A percentile compares a stretch with the other conserved stretches of the same genome.
These are phyloP conservation scores for Caenorhabditis drosophilae DNA, from an alignment of 2,888 invertebrate species.

Conservation along the genomic window DNA sequence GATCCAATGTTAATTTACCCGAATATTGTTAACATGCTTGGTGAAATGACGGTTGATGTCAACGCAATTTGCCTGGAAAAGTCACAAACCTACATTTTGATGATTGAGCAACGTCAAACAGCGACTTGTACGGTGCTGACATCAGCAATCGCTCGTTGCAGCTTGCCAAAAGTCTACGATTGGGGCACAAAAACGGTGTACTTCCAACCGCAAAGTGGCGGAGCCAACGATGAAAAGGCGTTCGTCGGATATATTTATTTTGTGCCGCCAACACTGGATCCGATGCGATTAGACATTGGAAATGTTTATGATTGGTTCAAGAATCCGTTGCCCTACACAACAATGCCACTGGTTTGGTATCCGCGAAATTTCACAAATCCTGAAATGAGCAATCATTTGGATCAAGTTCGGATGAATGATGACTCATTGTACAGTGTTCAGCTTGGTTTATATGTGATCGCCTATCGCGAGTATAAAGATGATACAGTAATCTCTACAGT, in stretches of 20 bases:
- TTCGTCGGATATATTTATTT: conserved; percentile 69
- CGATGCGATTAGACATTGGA: conserved; percentile 67
- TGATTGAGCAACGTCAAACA: conserved; percentile 65
- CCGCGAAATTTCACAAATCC: conserved; percentile 69
- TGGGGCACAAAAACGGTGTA: conserved; percentile 69
- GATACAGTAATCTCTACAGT: conserved; percentile 41
- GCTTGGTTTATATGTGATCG: conserved; percentile 65
- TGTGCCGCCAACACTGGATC: conserved; percentile 68
- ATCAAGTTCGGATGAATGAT: conserved; percentile 57
- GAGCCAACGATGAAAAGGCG: conserved; percentile 66
- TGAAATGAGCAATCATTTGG: conserved; percentile 40
- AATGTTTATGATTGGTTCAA: conserved; percentile 67
- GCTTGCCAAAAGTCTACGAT: conserved; percentile 65
- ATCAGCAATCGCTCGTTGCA: conserved; percentile 66
- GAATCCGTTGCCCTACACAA: conserved; percentile 61
- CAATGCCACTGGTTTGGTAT: conserved; percentile 68
- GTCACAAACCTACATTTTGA: conserved; percentile 64
- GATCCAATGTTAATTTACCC: conserved; percentile 73
- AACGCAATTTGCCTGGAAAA: conserved; percentile 90
- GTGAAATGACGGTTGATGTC: conserved; percentile 92
- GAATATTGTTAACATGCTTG: conserved; percentile 95
- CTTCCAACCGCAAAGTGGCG: conserved; percentile 65
- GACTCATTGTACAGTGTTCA: conserved; percentile 63
- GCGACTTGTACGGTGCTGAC: conserved; percentile 66
- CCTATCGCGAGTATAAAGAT: conserved; percentile 66